These are phyloP conservation scores for Hassar affinis DNA, from an alignment of 2,113 vertebrate species.

Conservation along the genomic window DNA sequence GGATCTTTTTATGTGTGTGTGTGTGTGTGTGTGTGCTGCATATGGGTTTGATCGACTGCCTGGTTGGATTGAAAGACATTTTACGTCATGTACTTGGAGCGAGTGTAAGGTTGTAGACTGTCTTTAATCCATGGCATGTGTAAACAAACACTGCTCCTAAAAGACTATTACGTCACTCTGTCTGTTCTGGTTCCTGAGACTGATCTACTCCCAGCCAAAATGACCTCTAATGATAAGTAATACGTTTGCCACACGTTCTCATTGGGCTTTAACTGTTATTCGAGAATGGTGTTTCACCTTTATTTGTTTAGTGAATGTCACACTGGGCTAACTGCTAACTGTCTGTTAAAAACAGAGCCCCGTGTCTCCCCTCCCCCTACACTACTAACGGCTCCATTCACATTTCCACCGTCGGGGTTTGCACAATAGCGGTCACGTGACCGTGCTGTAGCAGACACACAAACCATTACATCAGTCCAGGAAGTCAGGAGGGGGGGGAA, in stretches of 20 bases:
- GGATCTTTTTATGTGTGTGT: background rate
- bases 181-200: conserved; percentile 33
- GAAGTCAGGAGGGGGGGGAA: conserved; percentile 44
- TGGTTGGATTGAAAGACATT: background rate
- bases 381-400: conserved; percentile 58
- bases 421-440: conserved; percentile 69
- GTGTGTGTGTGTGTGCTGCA: background rate
- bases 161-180: conserved; percentile 42
- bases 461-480: conserved; percentile 75
- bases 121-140: background rate
- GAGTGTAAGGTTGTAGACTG: background rate
- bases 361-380: conserved; percentile 52
- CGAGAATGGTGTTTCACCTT: background rate
- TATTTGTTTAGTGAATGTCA: conserved; percentile 16
- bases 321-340: conserved; percentile 35
- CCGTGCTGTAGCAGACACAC: conserved; percentile 63
- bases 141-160: conserved; percentile 31
- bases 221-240: background rate
- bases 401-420: conserved; percentile 52
- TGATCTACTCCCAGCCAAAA: conserved; percentile 11
- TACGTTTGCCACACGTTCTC: background rate
- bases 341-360: conserved; percentile 50
- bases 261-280: background rate
- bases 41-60: background rate
- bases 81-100: background rate